Conservation (phyloP, 2,113 vertebrate genomes). For the Tetrao urogallus region DNA sequence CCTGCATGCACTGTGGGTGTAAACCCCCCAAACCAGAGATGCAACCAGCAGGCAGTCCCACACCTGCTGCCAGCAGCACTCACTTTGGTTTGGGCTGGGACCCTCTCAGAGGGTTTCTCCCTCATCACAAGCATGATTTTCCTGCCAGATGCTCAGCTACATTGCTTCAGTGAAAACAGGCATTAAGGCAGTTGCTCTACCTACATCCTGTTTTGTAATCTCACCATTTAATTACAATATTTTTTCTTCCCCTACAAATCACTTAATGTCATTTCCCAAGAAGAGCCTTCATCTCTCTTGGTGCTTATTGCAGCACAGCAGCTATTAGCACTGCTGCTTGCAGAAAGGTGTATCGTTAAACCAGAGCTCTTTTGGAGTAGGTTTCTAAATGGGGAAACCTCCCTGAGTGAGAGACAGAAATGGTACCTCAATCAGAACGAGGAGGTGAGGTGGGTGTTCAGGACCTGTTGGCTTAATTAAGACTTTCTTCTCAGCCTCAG, state of each 20-base stretch:
- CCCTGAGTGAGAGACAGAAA: background rate
- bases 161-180: background rate
- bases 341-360: background rate
- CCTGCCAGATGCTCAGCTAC: background rate
- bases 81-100: background rate
- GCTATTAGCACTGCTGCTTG: background rate
- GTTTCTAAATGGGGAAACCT: background rate
- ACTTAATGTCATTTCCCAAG: background rate
- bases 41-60: background rate
- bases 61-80: background rate
- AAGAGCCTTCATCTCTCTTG: background rate
- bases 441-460: background rate
- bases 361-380: background rate
- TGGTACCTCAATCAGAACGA: background rate
- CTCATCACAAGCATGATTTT: background rate
- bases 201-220: slow-evolving; percentile 15
- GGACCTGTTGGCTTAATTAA: background rate
- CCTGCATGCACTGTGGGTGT: background rate
- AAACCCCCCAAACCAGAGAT: background rate
- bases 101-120: background rate
- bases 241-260: background rate
- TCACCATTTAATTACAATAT: background rate
- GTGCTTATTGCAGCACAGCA: background rate
- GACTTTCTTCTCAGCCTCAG: background rate
- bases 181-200: background rate